Base-by-base conservation (phyloP, 2,797 vertebrate genomes). In the Melanogrammus aeglefinus region DNA sequence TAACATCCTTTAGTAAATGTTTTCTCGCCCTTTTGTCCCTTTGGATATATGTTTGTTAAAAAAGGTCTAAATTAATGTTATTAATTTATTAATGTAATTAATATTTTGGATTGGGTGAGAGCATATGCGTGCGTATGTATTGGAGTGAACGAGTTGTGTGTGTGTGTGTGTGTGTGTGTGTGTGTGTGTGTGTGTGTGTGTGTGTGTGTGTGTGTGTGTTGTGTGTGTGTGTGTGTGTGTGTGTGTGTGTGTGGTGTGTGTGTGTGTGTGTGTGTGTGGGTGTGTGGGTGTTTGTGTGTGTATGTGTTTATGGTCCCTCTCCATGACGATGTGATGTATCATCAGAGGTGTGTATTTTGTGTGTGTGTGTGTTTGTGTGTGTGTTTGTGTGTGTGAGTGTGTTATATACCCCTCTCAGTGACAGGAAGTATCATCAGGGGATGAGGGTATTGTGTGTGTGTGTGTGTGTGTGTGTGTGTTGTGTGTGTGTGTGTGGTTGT, bases 21-120 rank as follows among this genome's bases (percentile, higher is more conserved):
- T 29, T 16, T 5, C 16, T 63, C 18, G 8, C n/a, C 18, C 51
- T 14, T 24, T 10, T 12, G 8, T 29, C 6, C 24, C n/a, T 70
- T 4, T 70, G 66, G 63, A 66, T 13, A 44, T 14, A 24, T 24
- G 18, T 66, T 21, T 66, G 10, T 70, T 86, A 89, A 14, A 36
- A 36, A 36, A 36, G 35, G 5, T 0, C 7, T 72, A 36, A 39
- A 35, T 27, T 9, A n/a, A n/a, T n/a, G n/a, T n/a, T n/a, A n/a
- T n/a, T n/a, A n/a, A n/a, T n/a, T n/a, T n/a, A n/a, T n/a, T n/a
- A n/a, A n/a, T n/a, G n/a, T n/a, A n/a, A n/a, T n/a, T n/a, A n/a
- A n/a, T n/a, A 1, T 51, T 51, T 21, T 3, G 0, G 4, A 33
- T 74, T 74, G 72, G 24, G 8, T 39, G 18, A n/a, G 38, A n/a